Evolutionary conservation across 1,140 invertebrate species (phyloP).

Genomic region (Cherax quadricarinatus): DNA sequence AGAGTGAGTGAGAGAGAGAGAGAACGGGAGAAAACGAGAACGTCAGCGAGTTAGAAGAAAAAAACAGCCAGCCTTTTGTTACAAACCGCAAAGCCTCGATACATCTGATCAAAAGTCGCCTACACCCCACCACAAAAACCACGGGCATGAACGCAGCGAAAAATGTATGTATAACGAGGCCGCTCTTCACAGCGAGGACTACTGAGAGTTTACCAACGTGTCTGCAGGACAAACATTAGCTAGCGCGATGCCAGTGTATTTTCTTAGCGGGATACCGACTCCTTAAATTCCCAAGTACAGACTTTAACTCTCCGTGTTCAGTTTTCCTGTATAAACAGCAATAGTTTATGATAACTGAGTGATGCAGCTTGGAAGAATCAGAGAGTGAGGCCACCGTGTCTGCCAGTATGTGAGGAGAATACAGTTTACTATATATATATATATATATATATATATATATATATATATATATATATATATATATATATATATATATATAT

Average conservation of each 20-base stretch:
- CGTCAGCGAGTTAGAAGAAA: not conserved
- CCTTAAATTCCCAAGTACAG: too few species aligned
- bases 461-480: too few species aligned
- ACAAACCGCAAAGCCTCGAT: not conserved
- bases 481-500: too few species aligned
- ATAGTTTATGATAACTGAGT: not conserved
- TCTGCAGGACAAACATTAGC: not conserved
- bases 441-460: too few species aligned
- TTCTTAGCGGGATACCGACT: too few species aligned
- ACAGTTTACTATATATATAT: too few species aligned
- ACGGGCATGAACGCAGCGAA: not conserved
- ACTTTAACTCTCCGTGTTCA: too few species aligned
- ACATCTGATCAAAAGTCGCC: not conserved
- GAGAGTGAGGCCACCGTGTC: too few species aligned
- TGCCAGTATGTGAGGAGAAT: too few species aligned
- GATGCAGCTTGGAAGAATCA: too few species aligned
- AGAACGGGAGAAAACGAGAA: too few species aligned
- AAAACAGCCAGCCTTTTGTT: not conserved
- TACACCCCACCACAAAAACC: not conserved
- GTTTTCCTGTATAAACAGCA: too few species aligned
- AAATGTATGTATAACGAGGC: slow-evolving; percentile 48
- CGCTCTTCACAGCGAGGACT: not conserved
- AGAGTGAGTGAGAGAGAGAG: not conserved
- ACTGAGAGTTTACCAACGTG: not conserved
- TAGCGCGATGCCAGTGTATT: not conserved